Evolutionary conservation across 2,797 vertebrate species (phyloP).

Genomic region (Sciurus vulgaris): DNA sequence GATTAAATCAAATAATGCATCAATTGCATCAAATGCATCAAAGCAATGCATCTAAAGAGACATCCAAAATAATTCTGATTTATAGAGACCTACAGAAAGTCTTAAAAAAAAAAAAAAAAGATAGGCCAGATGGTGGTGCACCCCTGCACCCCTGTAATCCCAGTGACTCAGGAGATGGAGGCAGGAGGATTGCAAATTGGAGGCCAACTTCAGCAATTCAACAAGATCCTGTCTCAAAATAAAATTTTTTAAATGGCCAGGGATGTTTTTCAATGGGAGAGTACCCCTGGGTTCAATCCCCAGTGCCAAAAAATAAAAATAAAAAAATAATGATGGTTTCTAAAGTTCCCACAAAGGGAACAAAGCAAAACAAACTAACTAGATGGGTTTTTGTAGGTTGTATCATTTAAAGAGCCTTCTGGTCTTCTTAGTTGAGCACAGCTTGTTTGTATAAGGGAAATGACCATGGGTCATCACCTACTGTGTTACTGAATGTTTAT

Average conservation of each 20-base stretch:
- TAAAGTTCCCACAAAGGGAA: constrained; percentile 34
- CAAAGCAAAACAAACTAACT: constrained; percentile 42
- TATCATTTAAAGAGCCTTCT: constrained; percentile 36
- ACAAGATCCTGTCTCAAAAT: no score
- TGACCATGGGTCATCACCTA: background rate
- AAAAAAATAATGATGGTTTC: background rate
- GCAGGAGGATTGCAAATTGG: no score
- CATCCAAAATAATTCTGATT: background rate
- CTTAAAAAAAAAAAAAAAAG: background rate
- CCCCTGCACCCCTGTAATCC: no score
- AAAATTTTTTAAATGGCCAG: no score
- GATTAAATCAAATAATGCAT: background rate
- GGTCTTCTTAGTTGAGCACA: background rate
- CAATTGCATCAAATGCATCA: background rate
- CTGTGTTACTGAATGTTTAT: constrained; percentile 44
- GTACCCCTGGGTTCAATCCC: no score
- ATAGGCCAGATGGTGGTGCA: no score
- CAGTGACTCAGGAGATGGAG: no score
- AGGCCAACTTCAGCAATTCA: no score
- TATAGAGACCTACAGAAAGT: background rate
- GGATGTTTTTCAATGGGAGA: no score
- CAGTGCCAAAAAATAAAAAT: no score
- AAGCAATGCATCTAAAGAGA: background rate
- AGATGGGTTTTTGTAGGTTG: background rate
- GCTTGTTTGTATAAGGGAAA: constrained; percentile 52